A percentile compares a stretch with the other conserved stretches of the same genome.
Evolutionary conservation across 2,113 vertebrate species (phyloP).

Genomic region (Sinocyclocheilus maitianheensis): DNA sequence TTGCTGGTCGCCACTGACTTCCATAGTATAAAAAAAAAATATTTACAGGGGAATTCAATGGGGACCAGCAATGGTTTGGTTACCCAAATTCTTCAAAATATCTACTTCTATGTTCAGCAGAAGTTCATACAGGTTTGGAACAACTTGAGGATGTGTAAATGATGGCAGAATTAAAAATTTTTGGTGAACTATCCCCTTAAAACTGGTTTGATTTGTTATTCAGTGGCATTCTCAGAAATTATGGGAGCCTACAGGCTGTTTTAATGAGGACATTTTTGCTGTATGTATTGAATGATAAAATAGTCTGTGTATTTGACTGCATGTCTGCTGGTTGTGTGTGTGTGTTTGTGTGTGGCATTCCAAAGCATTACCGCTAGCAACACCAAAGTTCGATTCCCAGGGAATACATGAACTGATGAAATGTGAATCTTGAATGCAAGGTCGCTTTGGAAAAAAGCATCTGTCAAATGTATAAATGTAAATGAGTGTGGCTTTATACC

Average conservation of each 20-base stretch:
- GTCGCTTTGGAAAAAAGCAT: neutral
- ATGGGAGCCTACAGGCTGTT: neutral
- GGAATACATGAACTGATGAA: neutral
- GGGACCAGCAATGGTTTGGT: no score
- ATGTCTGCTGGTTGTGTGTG: neutral
- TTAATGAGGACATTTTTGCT: neutral
- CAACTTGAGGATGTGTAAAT: no score
- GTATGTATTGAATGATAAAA: neutral
- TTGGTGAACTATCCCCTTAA: no score
- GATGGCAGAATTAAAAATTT: no score
- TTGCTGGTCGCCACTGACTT: no score
- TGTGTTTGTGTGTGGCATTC: neutral
- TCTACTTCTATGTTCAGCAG: no score
- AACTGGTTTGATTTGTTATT: no score
- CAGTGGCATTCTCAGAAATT: neutral
- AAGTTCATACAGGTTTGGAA: no score
- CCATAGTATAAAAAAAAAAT: no score
- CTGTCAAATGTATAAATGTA: neutral
- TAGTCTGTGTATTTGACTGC: neutral
- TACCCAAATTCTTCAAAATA: no score
- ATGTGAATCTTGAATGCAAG: neutral
- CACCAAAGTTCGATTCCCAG: neutral
- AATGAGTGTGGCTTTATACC: constrained; percentile 63
- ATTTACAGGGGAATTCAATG: no score
- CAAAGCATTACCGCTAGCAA: no score